Conservation (phyloP, 2,113 vertebrate genomes). For the Clupea harengus region DNA sequence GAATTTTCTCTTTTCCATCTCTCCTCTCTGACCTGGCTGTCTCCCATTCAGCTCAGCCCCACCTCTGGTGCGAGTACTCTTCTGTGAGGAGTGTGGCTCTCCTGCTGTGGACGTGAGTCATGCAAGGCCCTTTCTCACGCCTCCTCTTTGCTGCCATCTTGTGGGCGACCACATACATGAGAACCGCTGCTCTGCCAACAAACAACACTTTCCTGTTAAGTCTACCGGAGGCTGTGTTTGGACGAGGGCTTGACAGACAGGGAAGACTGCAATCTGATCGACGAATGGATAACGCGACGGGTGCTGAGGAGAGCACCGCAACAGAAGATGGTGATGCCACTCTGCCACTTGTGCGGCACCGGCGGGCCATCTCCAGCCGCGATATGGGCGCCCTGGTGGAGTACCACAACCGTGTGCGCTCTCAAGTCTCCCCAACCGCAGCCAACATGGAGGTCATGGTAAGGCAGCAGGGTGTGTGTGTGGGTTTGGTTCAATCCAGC, state of each 20-base stretch:
- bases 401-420: constrained; percentile 83
- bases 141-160: constrained; percentile 72
- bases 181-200: constrained; percentile 54
- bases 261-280: neutral
- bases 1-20: neutral
- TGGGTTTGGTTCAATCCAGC: neutral
- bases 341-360: constrained; percentile 60
- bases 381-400: constrained; percentile 79
- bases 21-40: neutral
- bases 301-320: neutral
- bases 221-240: constrained; percentile 36
- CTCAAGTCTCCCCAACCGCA: constrained; percentile 79
- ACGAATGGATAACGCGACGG: neutral
- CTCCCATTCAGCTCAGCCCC: neutral
- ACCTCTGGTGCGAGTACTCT: neutral
- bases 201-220: constrained; percentile 53
- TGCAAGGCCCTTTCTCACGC: constrained; percentile 62
- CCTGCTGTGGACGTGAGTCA: constrained; percentile 43
- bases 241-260: neutral
- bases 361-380: constrained; percentile 68
- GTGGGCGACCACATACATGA: constrained; percentile 66
- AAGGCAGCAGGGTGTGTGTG: constrained; percentile 54
- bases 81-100: neutral
- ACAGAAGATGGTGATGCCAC: constrained; percentile 25
- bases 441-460: constrained; percentile 94